phyloP scores from a whole-genome alignment of 2,888 invertebrate species.

The Flabesymbios commensalis region DNA sequence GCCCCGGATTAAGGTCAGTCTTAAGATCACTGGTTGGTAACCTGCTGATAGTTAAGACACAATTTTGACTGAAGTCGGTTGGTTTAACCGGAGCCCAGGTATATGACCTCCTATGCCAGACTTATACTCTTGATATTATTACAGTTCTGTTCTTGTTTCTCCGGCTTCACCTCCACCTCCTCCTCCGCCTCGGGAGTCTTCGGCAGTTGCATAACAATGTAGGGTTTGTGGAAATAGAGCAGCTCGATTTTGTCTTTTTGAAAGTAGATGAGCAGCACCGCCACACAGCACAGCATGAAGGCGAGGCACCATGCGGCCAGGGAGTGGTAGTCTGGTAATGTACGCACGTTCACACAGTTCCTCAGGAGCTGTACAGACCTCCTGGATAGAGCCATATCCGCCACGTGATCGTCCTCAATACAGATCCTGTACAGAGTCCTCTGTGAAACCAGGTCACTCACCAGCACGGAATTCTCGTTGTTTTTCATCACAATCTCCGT shows the following conservation, averaged over 20 bases:
- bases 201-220: not conserved
- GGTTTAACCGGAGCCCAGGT: too few species aligned
- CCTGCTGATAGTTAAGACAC: too few species aligned
- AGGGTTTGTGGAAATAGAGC: slow-evolving; percentile 22
- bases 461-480: slow-evolving; percentile 18
- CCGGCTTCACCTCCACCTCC: too few species aligned
- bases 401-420: slow-evolving; percentile 23
- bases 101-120: too few species aligned
- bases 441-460: slow-evolving; percentile 19
- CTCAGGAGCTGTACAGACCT: slow-evolving; percentile 12
- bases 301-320: slow-evolving; percentile 24
- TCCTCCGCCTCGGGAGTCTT: too few species aligned
- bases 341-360: slow-evolving; percentile 23
- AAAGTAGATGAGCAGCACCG: slow-evolving; percentile 26
- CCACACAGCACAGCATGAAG: slow-evolving; percentile 6
- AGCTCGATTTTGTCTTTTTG: slow-evolving; percentile 32
- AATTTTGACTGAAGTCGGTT: too few species aligned
- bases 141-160: too few species aligned
- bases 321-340: slow-evolving; percentile 29
- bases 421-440: slow-evolving; percentile 23
- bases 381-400: slow-evolving; percentile 12
- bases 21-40: too few species aligned
- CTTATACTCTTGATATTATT: too few species aligned
- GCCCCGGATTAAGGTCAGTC: too few species aligned
- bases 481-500: slow-evolving; percentile 19